phyloP scores from a whole-genome alignment of 2,113 vertebrate genomes.

The Tamias sibiricus region DNA sequence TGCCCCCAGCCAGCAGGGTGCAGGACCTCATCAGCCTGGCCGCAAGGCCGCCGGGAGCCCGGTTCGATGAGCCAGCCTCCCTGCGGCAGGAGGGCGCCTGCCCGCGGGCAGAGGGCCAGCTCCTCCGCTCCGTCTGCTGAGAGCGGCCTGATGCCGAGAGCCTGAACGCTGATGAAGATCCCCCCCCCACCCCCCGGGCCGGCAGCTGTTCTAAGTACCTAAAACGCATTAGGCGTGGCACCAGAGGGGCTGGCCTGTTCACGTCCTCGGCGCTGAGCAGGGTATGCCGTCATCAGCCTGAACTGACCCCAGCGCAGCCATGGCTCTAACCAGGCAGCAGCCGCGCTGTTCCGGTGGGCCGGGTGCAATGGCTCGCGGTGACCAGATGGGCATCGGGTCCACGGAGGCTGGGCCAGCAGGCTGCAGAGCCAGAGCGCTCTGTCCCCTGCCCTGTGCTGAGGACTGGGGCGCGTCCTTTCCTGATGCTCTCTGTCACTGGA shows the following conservation, averaged over 20 bases:
- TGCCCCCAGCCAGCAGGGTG: neutral
- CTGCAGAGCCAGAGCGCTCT: neutral
- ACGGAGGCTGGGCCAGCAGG: conserved; percentile 44
- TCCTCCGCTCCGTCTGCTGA: neutral
- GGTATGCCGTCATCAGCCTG: too few species aligned
- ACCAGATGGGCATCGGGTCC: conserved; percentile 57
- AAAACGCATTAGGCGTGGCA: conserved; percentile 64
- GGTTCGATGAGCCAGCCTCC: neutral
- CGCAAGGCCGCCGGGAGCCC: neutral
- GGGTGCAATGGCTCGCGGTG: conserved; percentile 3
- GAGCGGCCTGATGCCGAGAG: neutral
- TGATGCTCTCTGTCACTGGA: conserved; percentile 10
- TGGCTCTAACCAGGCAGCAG: conserved; percentile 67
- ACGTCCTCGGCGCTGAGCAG: too few species aligned
- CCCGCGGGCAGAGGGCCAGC: neutral
- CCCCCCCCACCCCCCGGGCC: neutral
- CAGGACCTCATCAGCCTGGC: neutral
- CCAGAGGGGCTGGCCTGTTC: conserved; percentile 49
- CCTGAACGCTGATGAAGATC: neutral
- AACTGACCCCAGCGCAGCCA: conserved; percentile 44
- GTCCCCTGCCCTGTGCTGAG: neutral
- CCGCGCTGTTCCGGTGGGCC: conserved; percentile 57
- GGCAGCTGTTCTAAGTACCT: conserved; percentile 69
- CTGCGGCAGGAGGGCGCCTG: too few species aligned
- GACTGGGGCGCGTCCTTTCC: neutral